Evolutionary conservation across 92 coral and sea anemone species (phyloP), one percentile per base, ranked within the genome.

Genomic region (Phenganax subtilis): DNA sequence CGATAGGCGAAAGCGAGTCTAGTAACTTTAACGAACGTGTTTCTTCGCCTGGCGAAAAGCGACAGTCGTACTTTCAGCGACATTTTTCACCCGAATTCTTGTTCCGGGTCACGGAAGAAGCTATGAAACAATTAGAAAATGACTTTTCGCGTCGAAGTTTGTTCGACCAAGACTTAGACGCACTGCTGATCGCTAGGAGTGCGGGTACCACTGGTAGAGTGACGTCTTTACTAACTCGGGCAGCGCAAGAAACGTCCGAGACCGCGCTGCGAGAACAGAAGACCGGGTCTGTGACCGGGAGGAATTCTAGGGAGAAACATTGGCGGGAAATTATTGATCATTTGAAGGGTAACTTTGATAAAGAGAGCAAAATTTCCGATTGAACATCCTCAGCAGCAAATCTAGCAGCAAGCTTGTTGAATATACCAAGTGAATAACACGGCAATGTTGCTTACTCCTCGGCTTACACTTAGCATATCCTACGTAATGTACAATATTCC

Each of bases 301-400:
- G 66, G 10, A 78, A 81, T 51, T 80, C 90, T 3, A 85, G 84
- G 37, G 84, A 82, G 25, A 90, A 89, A 47, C 82, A 92, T 10
- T 87, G 97, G 86, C 97, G 87, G 80, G 93, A 93, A 83, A 94
- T 94, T 54, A 71, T 88, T 77, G 98, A 92, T n/a, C 91, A 94
- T 75, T 86, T 92, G 29, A 90, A 94, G 70, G 87, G 89, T 52
- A 97, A 94, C 75, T 68, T 94, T 44, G 96, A 90, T 6, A 94
- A 86, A 85, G 84, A 86, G 75, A 83, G 88, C 15, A 66, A 76
- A 69, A 92, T 92, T 81, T 83, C 92, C 8, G 72, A 92, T 51
- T 94, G 97, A 0, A 71, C 89, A 75, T 85, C 97, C 14, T 86
- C 97, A 2, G 98, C 97, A 8, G 92, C 97, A 25, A 94, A 94